These are phyloP conservation scores for Coelopa frigida DNA, from an alignment of 1,140 invertebrate genomes.

Conservation along the genomic window DNA sequence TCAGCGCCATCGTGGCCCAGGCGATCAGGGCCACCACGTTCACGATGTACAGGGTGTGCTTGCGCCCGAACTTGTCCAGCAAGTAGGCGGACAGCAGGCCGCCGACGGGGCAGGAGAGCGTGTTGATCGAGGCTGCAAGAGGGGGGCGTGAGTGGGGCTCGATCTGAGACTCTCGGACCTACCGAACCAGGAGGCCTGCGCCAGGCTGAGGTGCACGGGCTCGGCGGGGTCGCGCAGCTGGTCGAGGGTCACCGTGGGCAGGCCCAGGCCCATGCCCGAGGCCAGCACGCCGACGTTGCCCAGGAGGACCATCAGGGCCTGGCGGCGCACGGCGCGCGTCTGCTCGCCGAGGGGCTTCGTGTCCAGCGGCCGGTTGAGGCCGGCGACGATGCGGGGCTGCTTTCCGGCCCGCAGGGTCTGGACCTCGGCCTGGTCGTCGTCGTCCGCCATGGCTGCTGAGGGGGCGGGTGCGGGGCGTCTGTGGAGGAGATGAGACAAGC, in stretches of 20 bases:
- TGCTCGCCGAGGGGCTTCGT: conserved; percentile 31
- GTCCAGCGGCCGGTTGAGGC: conserved; percentile 18
- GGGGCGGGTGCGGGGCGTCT: too few species aligned
- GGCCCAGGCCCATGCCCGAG: conserved; percentile 28
- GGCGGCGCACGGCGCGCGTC: conserved; percentile 24
- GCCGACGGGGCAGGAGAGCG: conserved; percentile 35
- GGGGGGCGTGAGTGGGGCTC: too few species aligned
- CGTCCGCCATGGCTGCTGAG: too few species aligned
- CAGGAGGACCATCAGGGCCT: conserved; percentile 30
- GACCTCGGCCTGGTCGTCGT: conserved; percentile 7
- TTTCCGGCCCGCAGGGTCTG: conserved; percentile 14
- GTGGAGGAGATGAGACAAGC: too few species aligned
- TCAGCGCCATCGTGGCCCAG: conserved; percentile 32
- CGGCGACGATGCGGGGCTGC: conserved; percentile 20
- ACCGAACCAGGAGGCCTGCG: conserved; percentile 36
- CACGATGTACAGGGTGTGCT: conserved; percentile 28
- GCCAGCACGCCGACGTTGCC: conserved; percentile 37
- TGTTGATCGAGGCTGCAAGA: conserved; percentile 29
- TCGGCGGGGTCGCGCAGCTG: conserved; percentile 23
- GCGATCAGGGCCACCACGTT: conserved; percentile 30
- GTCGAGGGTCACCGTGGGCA: conserved; percentile 29
- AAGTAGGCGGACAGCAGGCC: conserved; percentile 30
- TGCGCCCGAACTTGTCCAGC: conserved; percentile 35
- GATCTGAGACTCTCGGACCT: conserved; percentile 5
- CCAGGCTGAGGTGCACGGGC: conserved; percentile 17